Conservation (phyloP, 2,113 vertebrate genomes). For the Pitta sordida region DNA sequence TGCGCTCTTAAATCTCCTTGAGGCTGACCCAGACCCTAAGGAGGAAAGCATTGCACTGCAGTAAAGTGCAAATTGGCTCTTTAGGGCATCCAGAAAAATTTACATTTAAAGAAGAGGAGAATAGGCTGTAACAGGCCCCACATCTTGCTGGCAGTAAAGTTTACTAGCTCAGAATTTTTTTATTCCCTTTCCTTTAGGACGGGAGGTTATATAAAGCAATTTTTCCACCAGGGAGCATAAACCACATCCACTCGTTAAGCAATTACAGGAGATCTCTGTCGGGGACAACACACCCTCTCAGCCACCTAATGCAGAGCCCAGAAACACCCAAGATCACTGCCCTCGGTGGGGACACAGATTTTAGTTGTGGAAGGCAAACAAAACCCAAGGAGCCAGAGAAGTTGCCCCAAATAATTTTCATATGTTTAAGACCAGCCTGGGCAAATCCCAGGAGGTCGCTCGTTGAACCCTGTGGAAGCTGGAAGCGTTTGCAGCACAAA, state of each 20-base stretch:
- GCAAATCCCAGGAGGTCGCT: neutral
- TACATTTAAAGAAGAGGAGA: conserved; percentile 42
- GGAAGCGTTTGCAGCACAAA: conserved; percentile 14
- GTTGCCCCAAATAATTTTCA: conserved; percentile 24
- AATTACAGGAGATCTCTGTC: neutral
- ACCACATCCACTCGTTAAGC: neutral
- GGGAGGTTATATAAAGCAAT: neutral
- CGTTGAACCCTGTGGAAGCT: conserved; percentile 1
- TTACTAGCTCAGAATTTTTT: conserved; percentile 42
- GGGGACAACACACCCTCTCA: neutral
- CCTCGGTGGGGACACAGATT: neutral
- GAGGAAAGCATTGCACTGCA: neutral
- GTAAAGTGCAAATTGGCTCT: conserved; percentile 37
- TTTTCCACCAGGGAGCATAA: conserved; percentile 20
- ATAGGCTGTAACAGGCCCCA: neutral
- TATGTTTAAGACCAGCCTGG: neutral
- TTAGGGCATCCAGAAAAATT: conserved; percentile 17
- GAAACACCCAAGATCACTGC: neutral
- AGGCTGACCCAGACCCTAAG: conserved; percentile 14
- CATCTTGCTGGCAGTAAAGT: conserved; percentile 37
- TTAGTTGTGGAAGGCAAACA: neutral
- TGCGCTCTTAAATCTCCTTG: conserved; percentile 25
- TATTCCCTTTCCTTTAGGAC: conserved; percentile 9
- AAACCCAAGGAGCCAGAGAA: neutral
- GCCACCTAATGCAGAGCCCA: neutral